Conservation (phyloP, 2,888 invertebrate genomes). For the Stenurella melanura region DNA sequence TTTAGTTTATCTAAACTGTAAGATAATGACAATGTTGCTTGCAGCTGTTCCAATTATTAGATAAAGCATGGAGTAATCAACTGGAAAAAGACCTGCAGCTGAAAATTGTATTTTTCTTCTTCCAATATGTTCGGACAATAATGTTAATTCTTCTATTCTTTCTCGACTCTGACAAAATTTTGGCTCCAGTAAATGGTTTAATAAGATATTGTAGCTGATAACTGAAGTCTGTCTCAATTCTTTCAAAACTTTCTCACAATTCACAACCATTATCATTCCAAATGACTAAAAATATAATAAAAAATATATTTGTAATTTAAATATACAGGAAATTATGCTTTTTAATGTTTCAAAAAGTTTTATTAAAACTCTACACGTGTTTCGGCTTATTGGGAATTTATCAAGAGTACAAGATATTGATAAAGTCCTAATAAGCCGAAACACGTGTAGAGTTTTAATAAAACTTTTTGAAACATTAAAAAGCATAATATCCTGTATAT, state of each 20-base stretch:
- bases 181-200: not conserved
- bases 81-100: constrained; percentile 17
- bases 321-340: too few relatives aligned
- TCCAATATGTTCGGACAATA: constrained; percentile 16
- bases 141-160: not conserved
- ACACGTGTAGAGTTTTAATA: too few relatives aligned
- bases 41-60: constrained; percentile 1
- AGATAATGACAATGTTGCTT: constrained; percentile 23
- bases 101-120: constrained; percentile 19
- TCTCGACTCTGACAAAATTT: not conserved
- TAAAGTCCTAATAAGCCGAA: too few relatives aligned
- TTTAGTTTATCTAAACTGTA: constrained; percentile 19
- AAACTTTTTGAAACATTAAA: too few relatives aligned
- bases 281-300: constrained; percentile 20
- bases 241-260: constrained; percentile 5
- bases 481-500: too few relatives aligned
- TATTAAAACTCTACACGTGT: too few relatives aligned
- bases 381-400: too few relatives aligned
- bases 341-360: too few relatives aligned
- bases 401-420: too few relatives aligned
- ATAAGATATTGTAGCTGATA: constrained; percentile 10
- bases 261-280: constrained; percentile 4
- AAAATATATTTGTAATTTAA: not conserved
- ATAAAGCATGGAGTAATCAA: constrained; percentile 16
- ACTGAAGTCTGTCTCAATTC: constrained; percentile 8